Conservation (phyloP, 2,113 vertebrate species). For the Talpa occidentalis region DNA sequence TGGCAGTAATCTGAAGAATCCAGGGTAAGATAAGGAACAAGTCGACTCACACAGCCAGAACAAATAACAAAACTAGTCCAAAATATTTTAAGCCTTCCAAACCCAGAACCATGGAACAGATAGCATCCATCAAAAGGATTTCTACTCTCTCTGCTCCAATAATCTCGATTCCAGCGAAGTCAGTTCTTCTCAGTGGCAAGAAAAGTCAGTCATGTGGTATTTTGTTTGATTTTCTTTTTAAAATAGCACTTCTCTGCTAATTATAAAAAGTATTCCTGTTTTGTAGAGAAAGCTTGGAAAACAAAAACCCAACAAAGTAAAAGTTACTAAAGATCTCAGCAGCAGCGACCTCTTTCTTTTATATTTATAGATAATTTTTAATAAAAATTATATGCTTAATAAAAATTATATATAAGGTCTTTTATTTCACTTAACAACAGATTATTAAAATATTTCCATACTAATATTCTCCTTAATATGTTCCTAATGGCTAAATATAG, state of each 20-base stretch:
- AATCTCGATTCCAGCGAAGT: not conserved
- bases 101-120: slow-evolving; percentile 14
- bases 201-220: slow-evolving; percentile 41
- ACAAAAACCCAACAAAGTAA: not conserved
- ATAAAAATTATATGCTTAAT: not conserved
- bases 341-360: not conserved
- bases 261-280: slow-evolving; percentile 15
- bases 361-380: not conserved
- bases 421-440: slow-evolving; percentile 12
- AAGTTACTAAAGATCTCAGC: not conserved
- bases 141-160: not conserved
- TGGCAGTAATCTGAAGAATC: slow-evolving; percentile 66
- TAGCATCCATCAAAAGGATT: not conserved
- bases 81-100: slow-evolving; percentile 35
- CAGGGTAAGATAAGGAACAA: slow-evolving; percentile 60
- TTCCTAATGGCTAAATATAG: not conserved
- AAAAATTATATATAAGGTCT: not conserved
- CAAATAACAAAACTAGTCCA: slow-evolving; percentile 32
- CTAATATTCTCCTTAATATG: not conserved
- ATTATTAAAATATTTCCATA: not conserved
- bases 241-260: slow-evolving; percentile 34
- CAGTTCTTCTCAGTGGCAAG: slow-evolving; percentile 8
- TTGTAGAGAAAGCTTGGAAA: slow-evolving; percentile 14
- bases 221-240: slow-evolving; percentile 51
- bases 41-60: slow-evolving; percentile 8